Evolutionary conservation across 2,797 vertebrate species (phyloP), one percentile per base, ranked within the genome.

Genomic region (Nothura maculosa): DNA sequence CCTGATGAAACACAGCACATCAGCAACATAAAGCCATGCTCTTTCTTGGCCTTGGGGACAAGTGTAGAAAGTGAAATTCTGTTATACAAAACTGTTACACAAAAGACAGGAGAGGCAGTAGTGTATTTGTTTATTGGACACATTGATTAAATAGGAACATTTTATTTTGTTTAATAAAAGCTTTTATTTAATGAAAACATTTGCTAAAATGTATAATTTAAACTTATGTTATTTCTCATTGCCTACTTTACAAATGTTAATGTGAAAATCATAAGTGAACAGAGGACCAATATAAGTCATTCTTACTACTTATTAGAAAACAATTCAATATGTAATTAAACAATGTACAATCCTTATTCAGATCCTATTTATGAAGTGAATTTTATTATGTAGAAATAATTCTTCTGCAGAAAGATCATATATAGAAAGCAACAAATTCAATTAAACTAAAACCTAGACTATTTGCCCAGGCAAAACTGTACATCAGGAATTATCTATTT

Each of bases 361-460:
- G 61, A 78, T 66, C 38, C 18, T 40, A 4, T 42, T 47, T 62
- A 45, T 17, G 34, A 25, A 66, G 43, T 47, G 27, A 88, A 43
- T 83, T 89, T 93, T 90, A 21, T 84, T 40, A 58, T 5, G 3
- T 30, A 87, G 36, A 81, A 94, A 62, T 85, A 52, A 1, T 50
- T 72, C 72, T 90, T 87, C 69, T 43, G 40, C 55, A 40, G 74
- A 67, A 89, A 83, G 52, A 91, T 76, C 62, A 10, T 73, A 55
- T 60, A 68, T 36, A 82, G 66, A 83, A 80, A 92, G 74, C 36
- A 96, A 94, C 79, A 92, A 91, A 93, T 86, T 85, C 84, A 94
- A 95, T 94, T 95, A 94, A 92, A 83, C 76, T 93, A 94, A 95
- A 94, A 96, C 81, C 86, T 73, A 69, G 63, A 87, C 73, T 69